Conservation (phyloP, 2,113 vertebrate species). For the Rhinolophus sinicus region DNA sequence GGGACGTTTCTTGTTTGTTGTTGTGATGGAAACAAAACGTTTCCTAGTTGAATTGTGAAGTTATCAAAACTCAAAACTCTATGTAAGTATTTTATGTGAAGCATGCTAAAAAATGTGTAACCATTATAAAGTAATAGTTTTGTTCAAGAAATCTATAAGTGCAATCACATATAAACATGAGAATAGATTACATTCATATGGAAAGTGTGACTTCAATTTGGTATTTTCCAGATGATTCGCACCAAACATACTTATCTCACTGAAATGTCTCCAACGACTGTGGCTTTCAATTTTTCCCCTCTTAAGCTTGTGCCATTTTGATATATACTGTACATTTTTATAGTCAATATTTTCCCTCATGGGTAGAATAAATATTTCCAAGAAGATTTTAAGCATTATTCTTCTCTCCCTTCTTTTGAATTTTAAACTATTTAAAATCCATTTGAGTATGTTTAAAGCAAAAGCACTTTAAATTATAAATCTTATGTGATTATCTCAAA, state of each 20-base stretch:
- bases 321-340: background rate
- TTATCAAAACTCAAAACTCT: background rate
- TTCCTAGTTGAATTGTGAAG: background rate
- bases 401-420: background rate
- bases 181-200: fast-evolving
- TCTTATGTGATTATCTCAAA: constrained; percentile 80
- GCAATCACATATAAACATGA: background rate
- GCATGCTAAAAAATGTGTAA: background rate
- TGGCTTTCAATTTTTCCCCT: constrained; percentile 4
- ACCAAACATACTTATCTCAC: background rate
- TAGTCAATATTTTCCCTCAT: background rate
- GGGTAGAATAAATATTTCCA: constrained; percentile 27
- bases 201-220: background rate
- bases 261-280: background rate
- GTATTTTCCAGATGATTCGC: constrained; percentile 19
- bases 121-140: background rate
- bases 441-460: constrained; percentile 53
- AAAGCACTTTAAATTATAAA: constrained; percentile 74
- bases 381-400: constrained; percentile 31
- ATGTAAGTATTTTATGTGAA: background rate
- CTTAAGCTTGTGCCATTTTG: background rate
- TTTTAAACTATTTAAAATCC: constrained; percentile 68
- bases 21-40: background rate
- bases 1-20: background rate
- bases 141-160: background rate